These are phyloP conservation scores for Empis livida DNA, from an alignment of 2,888 invertebrate species.

Conservation along the genomic window DNA sequence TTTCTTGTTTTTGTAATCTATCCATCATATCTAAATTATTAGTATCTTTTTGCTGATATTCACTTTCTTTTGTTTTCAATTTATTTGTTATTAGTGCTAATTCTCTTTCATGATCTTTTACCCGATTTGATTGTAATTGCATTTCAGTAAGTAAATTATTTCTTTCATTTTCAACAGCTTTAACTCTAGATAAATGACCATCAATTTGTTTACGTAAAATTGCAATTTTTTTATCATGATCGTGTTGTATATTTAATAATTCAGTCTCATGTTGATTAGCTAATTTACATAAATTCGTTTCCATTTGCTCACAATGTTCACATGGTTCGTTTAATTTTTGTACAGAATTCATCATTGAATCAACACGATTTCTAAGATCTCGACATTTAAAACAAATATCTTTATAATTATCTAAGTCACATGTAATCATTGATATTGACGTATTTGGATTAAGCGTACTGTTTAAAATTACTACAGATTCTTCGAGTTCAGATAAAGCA, in stretches of 20 bases:
- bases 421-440: slow-evolving; percentile 18
- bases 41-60: slow-evolving; percentile 20
- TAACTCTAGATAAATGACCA: slow-evolving; percentile 20
- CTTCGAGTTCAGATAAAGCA: slow-evolving; percentile 24
- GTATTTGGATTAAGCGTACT: slow-evolving; percentile 18
- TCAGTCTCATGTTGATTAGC: slow-evolving; percentile 33
- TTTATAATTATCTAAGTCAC: slow-evolving; percentile 34
- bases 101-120: slow-evolving; percentile 30
- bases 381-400: slow-evolving; percentile 45
- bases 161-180: slow-evolving; percentile 20
- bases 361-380: slow-evolving; percentile 41
- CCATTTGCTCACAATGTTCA: slow-evolving; percentile 37
- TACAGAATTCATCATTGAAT: slow-evolving; percentile 33
- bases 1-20: slow-evolving; percentile 19
- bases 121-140: slow-evolving; percentile 25
- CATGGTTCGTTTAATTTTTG: slow-evolving; percentile 31
- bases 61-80: slow-evolving; percentile 23
- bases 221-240: slow-evolving; percentile 26
- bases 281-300: slow-evolving; percentile 35
- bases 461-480: slow-evolving; percentile 22
- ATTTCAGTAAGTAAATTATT: slow-evolving; percentile 23
- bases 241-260: slow-evolving; percentile 31
- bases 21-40: slow-evolving; percentile 20
- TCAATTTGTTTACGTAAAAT: slow-evolving; percentile 23
- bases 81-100: slow-evolving; percentile 18